A percentile compares a stretch with the other conserved stretches of the same genome.
Conservation (phyloP, 2,113 vertebrate species). For the Mirounga angustirostris region DNA sequence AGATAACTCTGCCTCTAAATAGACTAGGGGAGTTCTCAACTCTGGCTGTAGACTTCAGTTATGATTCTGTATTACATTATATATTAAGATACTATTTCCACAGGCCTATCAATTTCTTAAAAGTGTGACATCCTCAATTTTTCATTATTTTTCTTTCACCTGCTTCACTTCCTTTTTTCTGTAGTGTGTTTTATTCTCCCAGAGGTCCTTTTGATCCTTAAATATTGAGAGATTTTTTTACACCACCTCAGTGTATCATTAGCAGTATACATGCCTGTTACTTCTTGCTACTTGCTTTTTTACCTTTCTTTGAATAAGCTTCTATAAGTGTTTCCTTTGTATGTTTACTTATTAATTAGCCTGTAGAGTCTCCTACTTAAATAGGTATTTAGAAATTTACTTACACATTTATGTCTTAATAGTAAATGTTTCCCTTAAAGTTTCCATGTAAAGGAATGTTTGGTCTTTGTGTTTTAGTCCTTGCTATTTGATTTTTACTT, state of each 20-base stretch:
- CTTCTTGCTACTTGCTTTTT: conserved; percentile 9
- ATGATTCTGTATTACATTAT: conserved; percentile 6
- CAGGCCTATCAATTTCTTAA: neutral
- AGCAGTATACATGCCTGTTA: neutral
- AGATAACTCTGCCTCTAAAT: neutral
- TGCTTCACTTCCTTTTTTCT: conserved; percentile 37
- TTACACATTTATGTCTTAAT: neutral
- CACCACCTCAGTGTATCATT: neutral
- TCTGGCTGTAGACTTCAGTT: neutral
- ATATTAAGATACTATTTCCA: neutral
- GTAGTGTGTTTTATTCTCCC: conserved; percentile 26
- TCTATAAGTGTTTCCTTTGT: conserved; percentile 26
- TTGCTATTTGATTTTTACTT: neutral
- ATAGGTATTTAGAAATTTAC: neutral
- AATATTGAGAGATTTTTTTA: conserved; percentile 31
- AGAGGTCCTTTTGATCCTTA: conserved; percentile 30
- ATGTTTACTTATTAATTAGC: conserved; percentile 7
- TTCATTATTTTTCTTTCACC: conserved; percentile 26
- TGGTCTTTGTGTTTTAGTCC: neutral
- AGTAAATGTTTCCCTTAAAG: neutral
- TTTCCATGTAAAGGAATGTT: neutral
- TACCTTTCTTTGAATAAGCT: conserved; percentile 4
- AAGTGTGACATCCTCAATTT: conserved; percentile 17
- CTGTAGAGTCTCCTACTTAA: conserved; percentile 20
- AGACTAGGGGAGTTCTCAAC: neutral